Conservation (phyloP, 2,797 vertebrate genomes). For the Trichosurus vulpecula region DNA sequence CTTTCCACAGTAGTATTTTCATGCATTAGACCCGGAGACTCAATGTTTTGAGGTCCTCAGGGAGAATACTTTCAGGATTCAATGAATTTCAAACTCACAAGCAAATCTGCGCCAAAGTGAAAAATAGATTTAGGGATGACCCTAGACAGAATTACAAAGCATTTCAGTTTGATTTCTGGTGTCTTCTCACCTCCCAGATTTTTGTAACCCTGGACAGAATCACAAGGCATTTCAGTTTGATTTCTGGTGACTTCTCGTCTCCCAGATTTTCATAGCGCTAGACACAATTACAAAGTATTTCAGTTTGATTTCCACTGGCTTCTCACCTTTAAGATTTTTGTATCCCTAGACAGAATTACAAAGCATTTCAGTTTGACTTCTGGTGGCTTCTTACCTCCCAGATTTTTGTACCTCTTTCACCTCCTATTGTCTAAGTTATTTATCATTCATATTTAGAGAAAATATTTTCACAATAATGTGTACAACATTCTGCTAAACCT, state of each 20-base stretch:
- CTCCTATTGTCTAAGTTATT: background rate
- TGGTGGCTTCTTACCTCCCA: background rate
- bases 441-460: background rate
- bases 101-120: slow-evolving; percentile 27
- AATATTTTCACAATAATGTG: background rate
- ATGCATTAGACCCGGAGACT: slow-evolving; percentile 57
- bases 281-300: background rate
- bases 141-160: background rate
- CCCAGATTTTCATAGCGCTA: too few relatives aligned
- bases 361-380: background rate
- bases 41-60: slow-evolving; percentile 38
- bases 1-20: slow-evolving; percentile 57
- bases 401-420: background rate
- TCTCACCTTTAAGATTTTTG: background rate
- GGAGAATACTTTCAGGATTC: slow-evolving; percentile 16
- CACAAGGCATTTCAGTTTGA: background rate
- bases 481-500: background rate
- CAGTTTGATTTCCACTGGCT: background rate
- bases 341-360: background rate
- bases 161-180: background rate
- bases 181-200: background rate
- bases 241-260: background rate
- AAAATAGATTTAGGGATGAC: background rate
- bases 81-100: slow-evolving; percentile 37
- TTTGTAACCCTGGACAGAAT: background rate